Evolutionary conservation across 2,113 vertebrate species (phyloP).

Genomic region (Pionites leucogaster): DNA sequence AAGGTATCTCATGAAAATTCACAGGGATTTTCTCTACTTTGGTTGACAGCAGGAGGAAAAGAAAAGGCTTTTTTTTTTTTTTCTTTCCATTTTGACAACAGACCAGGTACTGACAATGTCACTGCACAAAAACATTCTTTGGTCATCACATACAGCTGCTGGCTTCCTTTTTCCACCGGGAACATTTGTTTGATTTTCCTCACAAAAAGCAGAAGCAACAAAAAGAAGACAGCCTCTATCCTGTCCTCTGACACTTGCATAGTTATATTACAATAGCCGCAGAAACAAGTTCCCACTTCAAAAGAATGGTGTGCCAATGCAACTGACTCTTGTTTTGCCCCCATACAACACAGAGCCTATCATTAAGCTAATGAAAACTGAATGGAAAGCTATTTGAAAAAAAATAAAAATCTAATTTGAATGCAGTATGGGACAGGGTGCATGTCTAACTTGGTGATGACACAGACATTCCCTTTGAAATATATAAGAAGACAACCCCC

Average conservation of each 20-base stretch:
- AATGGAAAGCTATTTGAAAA: background rate
- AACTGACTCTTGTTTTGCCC: background rate
- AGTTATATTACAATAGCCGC: slow-evolving; percentile 25
- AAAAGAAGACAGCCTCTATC: background rate
- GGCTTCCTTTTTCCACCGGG: background rate
- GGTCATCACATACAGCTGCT: slow-evolving; percentile 2
- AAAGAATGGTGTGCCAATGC: background rate
- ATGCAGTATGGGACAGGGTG: background rate
- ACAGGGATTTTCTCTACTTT: background rate
- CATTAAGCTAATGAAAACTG: slow-evolving; percentile 17
- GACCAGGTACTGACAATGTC: background rate
- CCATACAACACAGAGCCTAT: background rate
- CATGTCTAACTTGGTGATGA: slow-evolving; percentile 4
- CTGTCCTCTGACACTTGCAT: slow-evolving; percentile 40
- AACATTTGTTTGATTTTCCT: slow-evolving; percentile 44
- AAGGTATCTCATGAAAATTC: slow-evolving; percentile 16
- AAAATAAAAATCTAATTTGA: background rate
- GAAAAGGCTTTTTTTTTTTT: background rate
- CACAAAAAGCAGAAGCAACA: slow-evolving; percentile 29
- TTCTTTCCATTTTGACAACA: background rate
- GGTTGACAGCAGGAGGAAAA: background rate
- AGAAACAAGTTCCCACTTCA: slow-evolving; percentile 11
- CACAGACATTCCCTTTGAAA: slow-evolving; percentile 51
- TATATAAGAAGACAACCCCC: slow-evolving; percentile 7
- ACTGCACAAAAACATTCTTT: slow-evolving; percentile 20